Evolutionary conservation across 2,113 vertebrate genomes (phyloP).

Genomic region (Sander vitreus): DNA sequence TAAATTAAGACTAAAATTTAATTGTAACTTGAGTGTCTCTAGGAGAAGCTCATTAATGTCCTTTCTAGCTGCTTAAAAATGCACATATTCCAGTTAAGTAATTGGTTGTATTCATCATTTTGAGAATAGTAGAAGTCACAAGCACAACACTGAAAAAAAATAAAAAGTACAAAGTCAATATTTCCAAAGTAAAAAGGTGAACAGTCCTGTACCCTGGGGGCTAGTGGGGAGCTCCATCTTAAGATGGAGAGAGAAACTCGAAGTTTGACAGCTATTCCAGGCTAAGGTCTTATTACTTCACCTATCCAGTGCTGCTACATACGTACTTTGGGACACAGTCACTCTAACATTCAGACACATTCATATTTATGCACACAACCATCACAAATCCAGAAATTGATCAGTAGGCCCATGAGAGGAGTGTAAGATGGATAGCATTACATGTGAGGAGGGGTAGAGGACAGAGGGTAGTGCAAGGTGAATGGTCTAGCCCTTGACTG

Average conservation of each 20-base stretch:
- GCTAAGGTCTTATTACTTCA: conserved; percentile 40
- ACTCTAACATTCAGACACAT: conserved; percentile 54
- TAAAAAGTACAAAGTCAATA: conserved; percentile 54
- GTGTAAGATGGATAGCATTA: conserved; percentile 49
- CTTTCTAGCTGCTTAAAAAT: conserved; percentile 63
- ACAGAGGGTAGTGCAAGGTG: conserved; percentile 59
- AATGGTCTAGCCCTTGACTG: conserved; percentile 77
- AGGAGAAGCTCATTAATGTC: conserved; percentile 41
- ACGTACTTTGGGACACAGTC: conserved; percentile 66
- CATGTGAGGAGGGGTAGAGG: conserved; percentile 6
- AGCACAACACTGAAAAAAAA: conserved; percentile 59
- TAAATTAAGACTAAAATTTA: conserved; percentile 68
- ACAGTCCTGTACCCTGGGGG: conserved; percentile 68
- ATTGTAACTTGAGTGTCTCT: conserved; percentile 36
- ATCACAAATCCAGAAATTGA: conserved; percentile 69
- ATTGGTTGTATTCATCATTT: conserved; percentile 61
- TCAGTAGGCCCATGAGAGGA: conserved; percentile 68
- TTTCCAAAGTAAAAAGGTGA: conserved; percentile 59
- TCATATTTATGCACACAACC: conserved; percentile 49
- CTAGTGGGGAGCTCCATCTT: conserved; percentile 41
- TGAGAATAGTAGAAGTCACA: conserved; percentile 67
- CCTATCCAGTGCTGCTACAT: conserved; percentile 75
- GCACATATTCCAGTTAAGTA: conserved; percentile 77
- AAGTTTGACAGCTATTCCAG: conserved; percentile 42
- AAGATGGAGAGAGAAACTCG: conserved; percentile 31